Percentiles rank a stretch among this genome's conserved stretches.
Conservation (phyloP, 1,140 invertebrate genomes). For the Neodiprion pinetum region DNA sequence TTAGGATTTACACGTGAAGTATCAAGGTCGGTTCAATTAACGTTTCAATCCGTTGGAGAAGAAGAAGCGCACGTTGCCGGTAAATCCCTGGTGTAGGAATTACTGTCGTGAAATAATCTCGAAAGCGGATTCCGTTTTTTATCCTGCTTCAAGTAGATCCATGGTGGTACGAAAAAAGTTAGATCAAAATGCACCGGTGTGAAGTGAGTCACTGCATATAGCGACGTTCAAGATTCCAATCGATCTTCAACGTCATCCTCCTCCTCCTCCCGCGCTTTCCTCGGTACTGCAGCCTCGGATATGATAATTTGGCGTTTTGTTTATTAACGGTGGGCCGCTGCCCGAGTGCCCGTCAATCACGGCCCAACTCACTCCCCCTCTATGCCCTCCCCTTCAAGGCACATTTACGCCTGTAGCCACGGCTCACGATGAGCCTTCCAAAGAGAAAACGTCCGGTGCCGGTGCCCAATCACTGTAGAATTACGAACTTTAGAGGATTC, state of each 20-base stretch:
- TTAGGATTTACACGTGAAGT: background rate
- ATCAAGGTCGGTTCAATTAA: conserved; percentile 5
- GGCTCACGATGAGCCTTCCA: background rate
- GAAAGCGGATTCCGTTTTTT: background rate
- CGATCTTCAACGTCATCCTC: background rate
- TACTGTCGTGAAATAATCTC: conserved; percentile 1
- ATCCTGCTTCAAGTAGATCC: background rate
- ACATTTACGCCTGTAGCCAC: background rate
- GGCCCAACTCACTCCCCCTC: background rate
- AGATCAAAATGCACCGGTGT: background rate
- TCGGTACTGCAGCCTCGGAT: background rate
- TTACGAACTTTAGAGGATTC: background rate
- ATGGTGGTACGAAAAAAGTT: background rate
- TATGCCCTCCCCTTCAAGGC: background rate
- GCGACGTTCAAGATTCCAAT: background rate
- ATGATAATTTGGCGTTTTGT: conserved; percentile 7
- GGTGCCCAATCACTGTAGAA: conserved; percentile 1
- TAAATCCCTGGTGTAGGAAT: background rate
- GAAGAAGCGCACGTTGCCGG: background rate
- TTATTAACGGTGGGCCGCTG: conserved; percentile 6
- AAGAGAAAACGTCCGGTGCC: background rate
- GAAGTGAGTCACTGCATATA: background rate
- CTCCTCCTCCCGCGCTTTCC: background rate
- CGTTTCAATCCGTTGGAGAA: conserved; percentile 5
- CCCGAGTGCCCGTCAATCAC: background rate